phyloP scores from a whole-genome alignment of 2,113 vertebrate genomes.

The Cyanistes caeruleus region DNA sequence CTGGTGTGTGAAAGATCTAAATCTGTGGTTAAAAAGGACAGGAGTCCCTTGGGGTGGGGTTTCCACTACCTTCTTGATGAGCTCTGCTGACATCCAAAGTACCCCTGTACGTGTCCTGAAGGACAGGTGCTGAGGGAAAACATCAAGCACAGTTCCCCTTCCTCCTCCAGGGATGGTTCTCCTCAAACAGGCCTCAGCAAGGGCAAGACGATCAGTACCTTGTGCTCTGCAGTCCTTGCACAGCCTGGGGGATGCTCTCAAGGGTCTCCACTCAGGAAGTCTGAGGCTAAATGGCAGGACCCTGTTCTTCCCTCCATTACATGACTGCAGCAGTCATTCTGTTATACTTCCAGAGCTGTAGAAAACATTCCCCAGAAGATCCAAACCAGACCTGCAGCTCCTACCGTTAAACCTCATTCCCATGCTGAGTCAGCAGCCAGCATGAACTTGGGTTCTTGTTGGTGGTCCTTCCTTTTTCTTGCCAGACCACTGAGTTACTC shows the following conservation, averaged over 20 bases:
- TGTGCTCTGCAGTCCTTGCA: background rate
- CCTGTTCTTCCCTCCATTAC: background rate
- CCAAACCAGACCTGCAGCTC: background rate
- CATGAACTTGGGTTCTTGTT: background rate
- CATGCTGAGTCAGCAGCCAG: background rate
- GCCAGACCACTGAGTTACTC: background rate
- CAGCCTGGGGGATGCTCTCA: background rate
- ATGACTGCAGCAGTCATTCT: background rate
- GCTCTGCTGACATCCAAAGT: background rate
- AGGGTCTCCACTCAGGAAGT: background rate
- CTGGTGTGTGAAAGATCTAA: background rate
- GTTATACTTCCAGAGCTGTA: background rate
- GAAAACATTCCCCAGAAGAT: background rate
- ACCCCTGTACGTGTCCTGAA: background rate
- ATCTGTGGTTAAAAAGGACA: background rate
- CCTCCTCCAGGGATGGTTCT: background rate
- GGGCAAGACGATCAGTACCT: background rate
- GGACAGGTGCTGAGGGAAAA: background rate
- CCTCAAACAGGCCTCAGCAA: background rate
- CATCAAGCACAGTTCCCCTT: accelerated
- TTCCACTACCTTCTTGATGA: accelerated
- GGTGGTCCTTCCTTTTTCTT: background rate
- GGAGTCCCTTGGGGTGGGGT: background rate
- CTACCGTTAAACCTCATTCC: background rate
- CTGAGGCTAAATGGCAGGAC: background rate